These are phyloP conservation scores for Coracias cyanogaster DNA, from an alignment of 2,797 vertebrate species.

Conservation along the genomic window DNA sequence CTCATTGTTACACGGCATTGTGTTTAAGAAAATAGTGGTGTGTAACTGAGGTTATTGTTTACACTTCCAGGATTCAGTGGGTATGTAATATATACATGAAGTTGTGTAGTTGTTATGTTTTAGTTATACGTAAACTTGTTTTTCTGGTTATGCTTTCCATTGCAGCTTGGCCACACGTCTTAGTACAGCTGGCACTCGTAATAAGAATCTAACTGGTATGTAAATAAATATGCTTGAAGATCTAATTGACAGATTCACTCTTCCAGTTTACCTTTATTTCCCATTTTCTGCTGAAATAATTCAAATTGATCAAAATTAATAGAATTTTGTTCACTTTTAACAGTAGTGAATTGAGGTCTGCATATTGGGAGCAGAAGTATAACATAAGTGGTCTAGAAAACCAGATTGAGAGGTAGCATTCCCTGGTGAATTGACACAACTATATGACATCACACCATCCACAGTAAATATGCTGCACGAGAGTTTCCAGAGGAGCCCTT, in stretches of 20 bases:
- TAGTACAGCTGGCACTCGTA: not conserved
- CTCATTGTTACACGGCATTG: not conserved
- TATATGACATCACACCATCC: not conserved
- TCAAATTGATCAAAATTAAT: not conserved
- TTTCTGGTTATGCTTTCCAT: not conserved
- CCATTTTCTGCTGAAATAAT: not conserved
- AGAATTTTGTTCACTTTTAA: not conserved
- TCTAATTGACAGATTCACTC: not conserved
- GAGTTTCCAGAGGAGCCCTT: not conserved
- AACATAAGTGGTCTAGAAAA: not conserved
- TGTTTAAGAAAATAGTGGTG: not conserved
- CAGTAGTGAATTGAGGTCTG: not conserved
- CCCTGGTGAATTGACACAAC: not conserved
- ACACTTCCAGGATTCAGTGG: not conserved
- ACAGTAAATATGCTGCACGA: rapidly evolving
- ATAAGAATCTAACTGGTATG: not conserved
- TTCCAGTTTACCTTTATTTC: not conserved
- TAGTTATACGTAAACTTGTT: not conserved
- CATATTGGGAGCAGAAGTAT: not conserved
- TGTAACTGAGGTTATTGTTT: not conserved
- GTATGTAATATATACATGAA: not conserved
- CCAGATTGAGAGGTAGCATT: not conserved
- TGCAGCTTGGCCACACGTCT: not conserved
- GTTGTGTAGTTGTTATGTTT: not conserved
- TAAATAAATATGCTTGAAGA: not conserved